Base-by-base conservation (phyloP, 2,888 invertebrate genomes). In the Hirudinaria manillensis region DNA sequence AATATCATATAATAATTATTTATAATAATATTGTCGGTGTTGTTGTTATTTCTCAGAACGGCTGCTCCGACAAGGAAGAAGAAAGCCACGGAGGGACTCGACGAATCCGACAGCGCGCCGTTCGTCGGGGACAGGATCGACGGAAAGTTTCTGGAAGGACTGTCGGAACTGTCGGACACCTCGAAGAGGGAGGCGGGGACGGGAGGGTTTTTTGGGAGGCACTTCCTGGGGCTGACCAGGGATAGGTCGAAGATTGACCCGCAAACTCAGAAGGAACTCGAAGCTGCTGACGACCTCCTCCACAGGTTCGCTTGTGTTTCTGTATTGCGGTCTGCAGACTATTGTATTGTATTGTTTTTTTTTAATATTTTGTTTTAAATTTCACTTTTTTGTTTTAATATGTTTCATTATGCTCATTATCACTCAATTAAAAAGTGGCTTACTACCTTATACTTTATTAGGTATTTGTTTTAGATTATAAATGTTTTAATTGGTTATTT, bases 251-350 rank as follows among this genome's bases (percentile, higher is more conserved):
- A 73, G 65, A 61, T 73, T 10, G 45, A 36, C 65, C 13, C 27
- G 32, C 34, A 56, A 0, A 65, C 36, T 27, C n/a, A 10, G 21
- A 73, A 3, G 38, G 34, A 65, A 19, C 45, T 65, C 13, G 24
- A 32, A 21, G 32, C 36, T 3, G 32, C 27, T 2, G 36, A n/a
- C 16, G 73, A 73, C 27, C n/a, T 65, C 3, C 38, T 73, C 2
- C 73, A 73, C 38, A 53, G 73, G 73, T 73, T 55, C 32, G 61
- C 10, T n/a, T n/a, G n/a, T n/a, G n/a, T n/a, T n/a, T n/a, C n/a
- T n/a, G n/a, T 36, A 16, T 36, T 36, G 16, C 24, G 38, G 36
- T 7, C 24, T 70, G 6, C 24, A 27, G 19, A 6, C 6, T 21
- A 19, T 10, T n/a, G 10, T 16, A 24, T 16, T 24, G 10, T 66